phyloP scores from a whole-genome alignment of 2,113 vertebrate species.

The Nothoprocta pentlandii region DNA sequence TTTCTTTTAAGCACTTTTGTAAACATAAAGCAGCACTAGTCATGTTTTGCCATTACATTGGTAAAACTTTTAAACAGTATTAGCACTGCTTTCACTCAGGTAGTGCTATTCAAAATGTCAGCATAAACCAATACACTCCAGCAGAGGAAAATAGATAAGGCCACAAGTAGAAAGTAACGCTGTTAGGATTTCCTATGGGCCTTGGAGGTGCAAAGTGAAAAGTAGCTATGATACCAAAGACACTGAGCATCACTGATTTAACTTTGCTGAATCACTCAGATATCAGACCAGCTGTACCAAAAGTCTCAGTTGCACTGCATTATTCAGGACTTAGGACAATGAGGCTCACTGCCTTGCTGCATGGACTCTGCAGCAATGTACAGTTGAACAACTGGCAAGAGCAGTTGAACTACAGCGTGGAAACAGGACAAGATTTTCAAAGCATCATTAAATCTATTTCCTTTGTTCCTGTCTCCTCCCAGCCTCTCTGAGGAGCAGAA shows the following conservation, averaged over 20 bases:
- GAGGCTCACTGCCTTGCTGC: background rate
- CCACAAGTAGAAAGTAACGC: background rate
- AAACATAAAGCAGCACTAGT: background rate
- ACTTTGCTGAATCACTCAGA: background rate
- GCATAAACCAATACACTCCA: background rate
- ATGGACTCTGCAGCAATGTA: background rate
- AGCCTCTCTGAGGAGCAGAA: background rate
- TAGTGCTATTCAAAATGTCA: background rate
- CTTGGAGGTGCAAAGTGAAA: background rate
- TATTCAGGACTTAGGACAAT: accelerated
- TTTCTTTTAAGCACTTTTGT: background rate
- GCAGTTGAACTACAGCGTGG: too few species aligned
- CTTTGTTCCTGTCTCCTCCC: background rate
- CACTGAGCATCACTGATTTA: background rate
- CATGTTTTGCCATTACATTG: background rate
- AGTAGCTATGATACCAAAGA: background rate
- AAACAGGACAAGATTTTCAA: background rate
- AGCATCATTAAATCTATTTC: accelerated
- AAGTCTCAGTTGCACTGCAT: background rate
- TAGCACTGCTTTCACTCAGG: background rate
- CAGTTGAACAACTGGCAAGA: background rate
- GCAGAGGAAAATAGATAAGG: background rate
- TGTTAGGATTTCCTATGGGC: background rate
- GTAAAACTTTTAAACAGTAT: background rate
- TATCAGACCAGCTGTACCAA: background rate